Conservation (phyloP, 2,113 vertebrate genomes). For the Pontoporia blainvillei region DNA sequence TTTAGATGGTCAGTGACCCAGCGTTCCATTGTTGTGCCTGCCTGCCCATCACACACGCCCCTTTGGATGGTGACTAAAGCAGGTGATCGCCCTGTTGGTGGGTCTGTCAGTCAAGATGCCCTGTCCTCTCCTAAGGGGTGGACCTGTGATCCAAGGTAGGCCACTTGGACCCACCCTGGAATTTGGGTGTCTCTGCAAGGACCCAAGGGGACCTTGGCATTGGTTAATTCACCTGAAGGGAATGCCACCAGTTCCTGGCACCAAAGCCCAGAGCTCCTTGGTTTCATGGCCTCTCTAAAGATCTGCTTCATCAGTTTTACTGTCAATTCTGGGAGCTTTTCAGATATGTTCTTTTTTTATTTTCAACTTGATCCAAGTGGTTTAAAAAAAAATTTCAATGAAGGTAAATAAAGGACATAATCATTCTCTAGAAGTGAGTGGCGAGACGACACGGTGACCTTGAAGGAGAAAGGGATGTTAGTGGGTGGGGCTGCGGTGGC, state of each 20-base stretch:
- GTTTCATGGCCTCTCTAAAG: fast-evolving
- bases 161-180: not conserved
- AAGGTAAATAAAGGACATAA: not conserved
- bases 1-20: not conserved
- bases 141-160: not conserved
- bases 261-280: not conserved
- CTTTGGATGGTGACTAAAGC: not conserved
- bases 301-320: not conserved
- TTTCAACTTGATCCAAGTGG: not conserved
- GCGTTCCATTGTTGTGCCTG: fast-evolving
- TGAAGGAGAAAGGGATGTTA: not conserved
- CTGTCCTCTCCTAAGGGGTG: not conserved
- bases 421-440: not conserved
- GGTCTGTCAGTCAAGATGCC: not conserved
- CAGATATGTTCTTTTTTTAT: not conserved
- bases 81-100: fast-evolving
- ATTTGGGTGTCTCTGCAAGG: not conserved
- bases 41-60: fast-evolving
- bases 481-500: not conserved
- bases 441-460: not conserved
- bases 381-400: not conserved
- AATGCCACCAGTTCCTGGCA: not conserved
- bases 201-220: not conserved
- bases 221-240: not conserved
- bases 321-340: not conserved